Percentiles rank a stretch among this genome's conserved stretches.
These are phyloP conservation scores for Eubasilissa regina DNA, from an alignment of 1,140 invertebrate species.

Conservation along the genomic window DNA sequence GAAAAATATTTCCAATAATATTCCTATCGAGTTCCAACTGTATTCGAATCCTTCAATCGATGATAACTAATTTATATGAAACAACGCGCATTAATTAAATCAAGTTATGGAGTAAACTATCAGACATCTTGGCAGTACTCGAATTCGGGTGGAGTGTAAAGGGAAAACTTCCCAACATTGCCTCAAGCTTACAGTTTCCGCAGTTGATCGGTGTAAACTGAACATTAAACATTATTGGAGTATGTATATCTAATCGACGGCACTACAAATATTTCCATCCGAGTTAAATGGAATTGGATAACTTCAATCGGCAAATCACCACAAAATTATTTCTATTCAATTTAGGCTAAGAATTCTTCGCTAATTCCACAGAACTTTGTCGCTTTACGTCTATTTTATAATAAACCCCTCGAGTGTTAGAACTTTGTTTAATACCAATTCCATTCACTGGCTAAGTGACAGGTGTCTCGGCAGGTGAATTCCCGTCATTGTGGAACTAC, in stretches of 20 bases:
- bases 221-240: conserved; percentile 16
- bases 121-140: not conserved
- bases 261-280: conserved; percentile 7
- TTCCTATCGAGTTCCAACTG: not conserved
- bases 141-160: not conserved
- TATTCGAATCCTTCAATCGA: not conserved
- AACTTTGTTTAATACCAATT: not conserved
- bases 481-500: not conserved
- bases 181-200: conserved; percentile 1
- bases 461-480: not conserved
- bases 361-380: not conserved
- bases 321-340: too few relatives aligned
- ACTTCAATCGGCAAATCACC: not conserved
- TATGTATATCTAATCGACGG: not conserved
- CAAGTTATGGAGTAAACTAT: not conserved
- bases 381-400: not conserved
- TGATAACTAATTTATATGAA: not conserved
- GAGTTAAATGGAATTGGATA: not conserved
- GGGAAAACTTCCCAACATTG: conserved; percentile 2
- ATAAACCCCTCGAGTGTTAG: not conserved
- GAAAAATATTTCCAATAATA: not conserved
- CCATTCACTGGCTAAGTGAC: not conserved
- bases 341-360: not conserved
- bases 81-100: conserved; percentile 11
- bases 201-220: not conserved